Base-by-base conservation (phyloP, 2,113 vertebrate species). In the Peromyscus californicus region DNA sequence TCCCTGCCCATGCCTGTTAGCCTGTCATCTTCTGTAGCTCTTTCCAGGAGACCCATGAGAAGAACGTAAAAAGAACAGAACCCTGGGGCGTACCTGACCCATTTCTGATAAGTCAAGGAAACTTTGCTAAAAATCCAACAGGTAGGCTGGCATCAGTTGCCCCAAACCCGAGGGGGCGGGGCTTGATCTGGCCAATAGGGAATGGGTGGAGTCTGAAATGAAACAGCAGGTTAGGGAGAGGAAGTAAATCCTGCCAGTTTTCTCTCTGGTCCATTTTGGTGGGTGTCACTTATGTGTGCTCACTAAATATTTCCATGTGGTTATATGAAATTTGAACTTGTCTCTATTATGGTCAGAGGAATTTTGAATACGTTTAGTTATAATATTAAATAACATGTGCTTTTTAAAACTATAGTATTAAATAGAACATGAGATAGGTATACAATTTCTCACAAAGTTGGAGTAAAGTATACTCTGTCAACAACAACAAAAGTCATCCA, bases 311-410 rank as follows among this genome's bases (percentile, higher is more conserved):
- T 67, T 80, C 86, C 36, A 22, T 45, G 89, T 82, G 36, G 16
- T 95, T 65, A 31, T 31, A 22, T 78, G 39, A 97, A 74, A 88
- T 80, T 80, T 69, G 75, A 95, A 87, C 69, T 90, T 48, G 3
- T 51, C 42, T 57, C n/a, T 72, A 54, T 48, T 76, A 48, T 3
- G 11, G 29, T 59, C 75, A 65, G 80, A 79, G 39, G 51, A 86
- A 93, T 80, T 86, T 54, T 57, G 54, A 48, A 16, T 94, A 88
- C 91, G n/a, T 93, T 96, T 96, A 92, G 29, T 79, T 72, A n/a
- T 36, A 70, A 72, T 48, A 48, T 57, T 70, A 24, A 29, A 29
- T 22, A 79, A 76, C 17, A 61, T 16, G 17, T n/a, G 6, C 54
- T n/a, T 59, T 82, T 13, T 24, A 24, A 82, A 59, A 82, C 79